Evolutionary conservation across 2,113 vertebrate genomes (phyloP), one percentile per base, ranked within the genome.

Genomic region (Catagonus wagneri): DNA sequence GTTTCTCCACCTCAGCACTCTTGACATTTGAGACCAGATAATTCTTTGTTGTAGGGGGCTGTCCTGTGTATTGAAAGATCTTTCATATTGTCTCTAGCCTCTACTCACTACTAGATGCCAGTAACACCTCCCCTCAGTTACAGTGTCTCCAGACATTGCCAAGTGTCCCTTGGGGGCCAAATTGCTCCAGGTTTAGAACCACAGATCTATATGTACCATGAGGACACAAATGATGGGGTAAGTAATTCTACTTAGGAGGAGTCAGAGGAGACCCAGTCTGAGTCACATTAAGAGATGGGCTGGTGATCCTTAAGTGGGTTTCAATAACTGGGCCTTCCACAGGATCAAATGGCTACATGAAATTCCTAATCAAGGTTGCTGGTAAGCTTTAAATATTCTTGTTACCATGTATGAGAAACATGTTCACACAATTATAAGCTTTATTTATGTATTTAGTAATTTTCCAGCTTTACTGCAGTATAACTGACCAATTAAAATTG

Each of bases 281-380:
- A 58, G 29, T 17, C 63, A 63, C 36, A 36, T 61, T 78, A 72
- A 10, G 69, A 63, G n/a, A 19, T 32, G 29, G 63, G 39, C 6
- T 14, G 34, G 39, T 60, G 39, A 83, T 66, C 22, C 76, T 25
- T 12, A 50, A 27, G 39, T 58, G 15, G 22, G 80, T 39, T 36
- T 88, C 15, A 44, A 92, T 16, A 94, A 34, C 61, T 83, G 52
- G 69, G 23, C 39, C 39, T 83, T 88, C 29, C 27, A 34, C 20
- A 39, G 34, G 66, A 61, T 60, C 34, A 87, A 89, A 86, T 44
- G 17, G 8, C 68, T 34, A 88, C 66, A 36, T 83, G 50, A 92
- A 94, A 87, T 83, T 80, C 68, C 27, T 96, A 58, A 52, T 83
- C 27, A 72, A 87, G n/a, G 25, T 88, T 90, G 78, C 76, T 90